Conservation (phyloP, 1,140 invertebrate species). For the Drosophila miranda region DNA sequence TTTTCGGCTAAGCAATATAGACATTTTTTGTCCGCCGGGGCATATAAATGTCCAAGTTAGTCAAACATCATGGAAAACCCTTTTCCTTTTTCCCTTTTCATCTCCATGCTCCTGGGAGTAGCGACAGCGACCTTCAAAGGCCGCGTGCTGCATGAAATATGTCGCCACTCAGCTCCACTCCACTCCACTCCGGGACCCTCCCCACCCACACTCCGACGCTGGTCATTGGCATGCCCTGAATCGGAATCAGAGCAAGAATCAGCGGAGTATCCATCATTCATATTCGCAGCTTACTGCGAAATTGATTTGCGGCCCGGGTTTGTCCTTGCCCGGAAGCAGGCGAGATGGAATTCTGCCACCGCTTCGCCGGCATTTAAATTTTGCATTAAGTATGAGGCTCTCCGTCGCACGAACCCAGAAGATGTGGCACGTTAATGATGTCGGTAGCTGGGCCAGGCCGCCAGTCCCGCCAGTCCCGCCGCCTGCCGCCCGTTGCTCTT, state of each 20-base stretch:
- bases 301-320: slow-evolving; percentile 35
- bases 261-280: slow-evolving; percentile 30
- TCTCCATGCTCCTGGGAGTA: slow-evolving; percentile 7
- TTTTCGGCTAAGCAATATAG: slow-evolving; percentile 38
- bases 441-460: slow-evolving; percentile 48
- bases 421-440: slow-evolving; percentile 52
- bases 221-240: slow-evolving; percentile 25
- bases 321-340: background rate
- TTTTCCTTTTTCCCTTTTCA: slow-evolving; percentile 36
- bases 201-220: background rate
- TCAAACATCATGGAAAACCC: slow-evolving; percentile 58
- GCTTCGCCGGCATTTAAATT: slow-evolving; percentile 45
- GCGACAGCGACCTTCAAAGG: slow-evolving; percentile 47
- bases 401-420: slow-evolving; percentile 5
- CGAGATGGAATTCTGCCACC: slow-evolving; percentile 4
- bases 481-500: background rate
- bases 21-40: slow-evolving; percentile 40
- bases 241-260: background rate
- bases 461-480: background rate
- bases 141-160: slow-evolving; percentile 57
- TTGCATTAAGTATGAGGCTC: slow-evolving; percentile 14
- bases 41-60: slow-evolving; percentile 71
- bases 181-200: too few relatives aligned
- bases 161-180: slow-evolving; percentile 56
- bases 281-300: slow-evolving; percentile 39